These are phyloP conservation scores for Mormyrus hasselquistii DNA, from an alignment of 2,797 vertebrate species.

Conservation along the genomic window DNA sequence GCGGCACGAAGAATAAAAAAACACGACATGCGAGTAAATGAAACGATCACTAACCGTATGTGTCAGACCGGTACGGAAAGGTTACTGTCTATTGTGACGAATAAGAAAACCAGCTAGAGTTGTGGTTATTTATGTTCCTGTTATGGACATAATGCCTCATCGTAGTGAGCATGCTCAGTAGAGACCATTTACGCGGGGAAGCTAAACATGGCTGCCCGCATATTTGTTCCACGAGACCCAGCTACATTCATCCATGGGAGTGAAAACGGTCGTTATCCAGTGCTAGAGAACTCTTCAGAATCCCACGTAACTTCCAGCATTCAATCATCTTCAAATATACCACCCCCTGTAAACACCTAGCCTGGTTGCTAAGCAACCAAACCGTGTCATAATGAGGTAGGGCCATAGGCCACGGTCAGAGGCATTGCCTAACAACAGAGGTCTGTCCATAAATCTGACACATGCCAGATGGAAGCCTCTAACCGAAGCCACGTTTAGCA, in stretches of 20 bases:
- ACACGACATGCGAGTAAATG: not conserved
- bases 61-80: not conserved
- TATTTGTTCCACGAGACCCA: not conserved
- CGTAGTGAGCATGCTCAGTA: not conserved
- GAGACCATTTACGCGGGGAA: not conserved
- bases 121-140: not conserved
- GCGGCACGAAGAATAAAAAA: not conserved
- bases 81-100: not conserved
- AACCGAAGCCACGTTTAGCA: not conserved
- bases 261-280: not conserved
- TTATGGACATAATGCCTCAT: not conserved
- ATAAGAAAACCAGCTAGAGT: not conserved
- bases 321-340: not conserved
- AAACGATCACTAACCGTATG: not conserved
- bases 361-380: not conserved
- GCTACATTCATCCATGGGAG: not conserved
- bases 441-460: not conserved
- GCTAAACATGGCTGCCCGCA: not conserved
- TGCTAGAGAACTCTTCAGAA: not conserved
- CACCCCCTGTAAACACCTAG: not conserved
- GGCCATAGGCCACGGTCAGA: not conserved
- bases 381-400: not conserved
- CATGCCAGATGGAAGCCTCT: not conserved
- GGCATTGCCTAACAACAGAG: not conserved
- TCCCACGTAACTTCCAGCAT: not conserved